Evolutionary conservation across 2,113 vertebrate species (phyloP), one percentile per base, ranked within the genome.

Genomic region (Ploceus nigricollis): DNA sequence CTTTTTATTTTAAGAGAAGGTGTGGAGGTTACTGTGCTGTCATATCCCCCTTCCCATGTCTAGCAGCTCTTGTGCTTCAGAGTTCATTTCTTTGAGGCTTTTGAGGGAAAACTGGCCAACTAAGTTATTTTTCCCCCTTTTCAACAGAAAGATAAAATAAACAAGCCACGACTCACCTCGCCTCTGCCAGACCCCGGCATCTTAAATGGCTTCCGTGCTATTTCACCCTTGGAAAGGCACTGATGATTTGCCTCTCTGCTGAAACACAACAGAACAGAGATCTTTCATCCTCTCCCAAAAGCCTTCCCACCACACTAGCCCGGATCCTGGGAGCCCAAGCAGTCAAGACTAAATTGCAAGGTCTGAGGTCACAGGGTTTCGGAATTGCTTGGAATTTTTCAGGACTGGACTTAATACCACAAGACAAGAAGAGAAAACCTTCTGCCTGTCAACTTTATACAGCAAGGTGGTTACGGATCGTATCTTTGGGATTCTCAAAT

Each of bases 201-300:
- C 28, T 98, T 98, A 65, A 98, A 98, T 1, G 97, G 89, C 70
- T 98, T 98, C 53, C 92, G 96, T 13, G 94, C 11, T 57, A 84
- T 78, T 39, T 97, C 98, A 48, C 98, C 98, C 97, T 97, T 98
- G 91, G 98, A 94, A 70, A 86, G 60, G 33, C 92, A 71, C 24
- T 93, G 97, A 65, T 96, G 86, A 85, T 94, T 96, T 44, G 93
- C 75, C 78, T 98, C 98, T 64, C 97, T 97, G 86, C 97, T 97
- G 89, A 98, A 97, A 96, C 98, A 98, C 92, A 77, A 96, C 47
- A 92, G 5, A 79, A 93, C 60, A 93, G 54, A 75, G 22, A 89
- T 11, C 69, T 82, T 94, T 95, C 58, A 86, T 15, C 91, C 86
- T 42, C 56, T 79, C 90, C 47, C 48, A 79, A 56, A 85, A 54